A percentile compares a stretch with the other conserved stretches of the same genome.
Conservation (phyloP, 2,113 vertebrate genomes). For the Aleadryas rufinucha region DNA sequence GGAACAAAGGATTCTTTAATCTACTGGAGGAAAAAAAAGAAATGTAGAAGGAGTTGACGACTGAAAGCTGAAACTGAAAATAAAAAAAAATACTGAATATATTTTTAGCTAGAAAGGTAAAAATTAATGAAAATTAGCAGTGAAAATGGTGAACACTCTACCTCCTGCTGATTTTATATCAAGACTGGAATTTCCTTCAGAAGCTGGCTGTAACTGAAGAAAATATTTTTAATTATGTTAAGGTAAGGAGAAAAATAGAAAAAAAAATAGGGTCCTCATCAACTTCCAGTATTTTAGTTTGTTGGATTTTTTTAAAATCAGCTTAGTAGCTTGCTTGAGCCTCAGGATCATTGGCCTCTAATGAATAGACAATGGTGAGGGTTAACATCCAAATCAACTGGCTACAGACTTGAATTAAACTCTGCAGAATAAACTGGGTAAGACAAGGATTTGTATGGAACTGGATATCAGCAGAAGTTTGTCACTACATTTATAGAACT, state of each 20-base stretch:
- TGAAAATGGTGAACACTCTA: neutral
- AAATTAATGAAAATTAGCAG: neutral
- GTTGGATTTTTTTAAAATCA: neutral
- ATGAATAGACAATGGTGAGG: neutral
- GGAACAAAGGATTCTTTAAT: constrained; percentile 37
- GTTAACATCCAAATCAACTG: neutral
- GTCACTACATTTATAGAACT: neutral
- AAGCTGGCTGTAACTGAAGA: neutral
- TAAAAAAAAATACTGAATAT: neutral
- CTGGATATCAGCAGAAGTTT: neutral
- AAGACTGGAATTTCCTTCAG: neutral
- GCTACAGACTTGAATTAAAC: neutral
- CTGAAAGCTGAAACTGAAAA: neutral
- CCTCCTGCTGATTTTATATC: neutral
- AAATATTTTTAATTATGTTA: neutral
- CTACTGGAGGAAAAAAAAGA: neutral
- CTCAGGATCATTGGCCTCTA: neutral
- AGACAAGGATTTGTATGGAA: neutral
- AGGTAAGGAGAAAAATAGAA: neutral
- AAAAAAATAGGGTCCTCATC: neutral
- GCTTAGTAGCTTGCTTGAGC: neutral
- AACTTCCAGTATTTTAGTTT: neutral
- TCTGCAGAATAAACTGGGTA: neutral
- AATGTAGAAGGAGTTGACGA: neutral
- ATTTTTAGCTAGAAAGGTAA: neutral